A percentile compares a stretch with the other conserved stretches of the same genome.
These are phyloP conservation scores for Hemicentrotus pulcherrimus DNA, from an alignment of 35 echinoderm and acorn worm species.

Conservation along the genomic window DNA sequence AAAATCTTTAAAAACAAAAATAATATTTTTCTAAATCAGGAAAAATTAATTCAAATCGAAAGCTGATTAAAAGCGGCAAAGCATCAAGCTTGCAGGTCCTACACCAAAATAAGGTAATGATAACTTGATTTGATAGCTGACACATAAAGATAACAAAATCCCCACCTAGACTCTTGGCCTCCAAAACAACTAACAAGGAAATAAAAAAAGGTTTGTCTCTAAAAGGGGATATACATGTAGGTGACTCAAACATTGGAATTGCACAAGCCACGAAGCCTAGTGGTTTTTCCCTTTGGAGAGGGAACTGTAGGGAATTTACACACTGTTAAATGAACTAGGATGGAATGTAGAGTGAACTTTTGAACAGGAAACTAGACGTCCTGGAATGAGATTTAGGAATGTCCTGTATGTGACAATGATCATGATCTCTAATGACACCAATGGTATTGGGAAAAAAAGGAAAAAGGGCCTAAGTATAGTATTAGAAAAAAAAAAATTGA, in stretches of 20 bases:
- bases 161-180: no score
- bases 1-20: no score
- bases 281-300: neutral
- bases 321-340: neutral
- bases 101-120: no score
- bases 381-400: neutral
- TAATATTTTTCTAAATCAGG: no score
- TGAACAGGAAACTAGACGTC: neutral
- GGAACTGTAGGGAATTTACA: neutral
- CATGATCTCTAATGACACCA: neutral
- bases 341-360: neutral
- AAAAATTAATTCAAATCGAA: no score
- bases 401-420: slow-evolving; percentile 17
- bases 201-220: neutral
- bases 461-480: no score
- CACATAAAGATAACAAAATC: no score
- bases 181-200: neutral
- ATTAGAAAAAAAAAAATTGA: no score
- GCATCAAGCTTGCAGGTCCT: no score
- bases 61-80: no score
- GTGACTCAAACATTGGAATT: neutral
- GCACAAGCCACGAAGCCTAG: neutral
- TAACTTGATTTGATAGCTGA: no score
- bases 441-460: neutral
- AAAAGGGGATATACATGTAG: neutral